Evolutionary conservation across 2,797 vertebrate species (phyloP).

Genomic region (Lates japonicus): DNA sequence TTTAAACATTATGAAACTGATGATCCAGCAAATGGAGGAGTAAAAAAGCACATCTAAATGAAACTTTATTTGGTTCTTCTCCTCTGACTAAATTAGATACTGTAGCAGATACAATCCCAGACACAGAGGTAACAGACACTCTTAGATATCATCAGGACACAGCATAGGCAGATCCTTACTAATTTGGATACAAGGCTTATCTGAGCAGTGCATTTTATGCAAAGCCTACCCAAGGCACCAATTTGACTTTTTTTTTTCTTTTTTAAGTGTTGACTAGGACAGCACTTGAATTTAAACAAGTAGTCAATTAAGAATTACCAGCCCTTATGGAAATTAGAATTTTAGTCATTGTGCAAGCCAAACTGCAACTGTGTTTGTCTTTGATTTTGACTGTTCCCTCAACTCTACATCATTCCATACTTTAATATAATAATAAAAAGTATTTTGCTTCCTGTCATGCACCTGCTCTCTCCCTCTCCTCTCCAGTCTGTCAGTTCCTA

Average conservation of each 20-base stretch:
- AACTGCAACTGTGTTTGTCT: slow-evolving; percentile 22
- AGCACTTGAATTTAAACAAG: slow-evolving; percentile 38
- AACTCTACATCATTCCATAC: no score
- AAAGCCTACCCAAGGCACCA: slow-evolving; percentile 28
- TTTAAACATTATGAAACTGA: not conserved
- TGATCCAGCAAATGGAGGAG: no score
- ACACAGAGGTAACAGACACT: not conserved
- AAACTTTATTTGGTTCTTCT: not conserved
- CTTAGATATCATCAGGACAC: slow-evolving; percentile 12
- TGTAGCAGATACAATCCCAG: not conserved
- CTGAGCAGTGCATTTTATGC: slow-evolving; percentile 32
- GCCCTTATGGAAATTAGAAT: slow-evolving; percentile 5
- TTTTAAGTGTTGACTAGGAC: slow-evolving; percentile 40
- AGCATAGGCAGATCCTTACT: not conserved
- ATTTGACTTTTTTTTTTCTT: slow-evolving; percentile 10
- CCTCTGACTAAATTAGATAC: slow-evolving; percentile 15
- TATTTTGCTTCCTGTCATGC: not conserved
- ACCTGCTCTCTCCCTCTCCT: not conserved
- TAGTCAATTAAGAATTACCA: slow-evolving; percentile 22
- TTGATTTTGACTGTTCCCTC: slow-evolving; percentile 5
- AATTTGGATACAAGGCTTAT: slow-evolving; percentile 30
- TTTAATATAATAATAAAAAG: not conserved
- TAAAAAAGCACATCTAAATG: not conserved
- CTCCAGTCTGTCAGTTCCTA: not conserved
- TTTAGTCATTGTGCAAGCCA: not conserved